Conservation (phyloP, 2,113 vertebrate genomes). For the Propithecus coquereli region DNA sequence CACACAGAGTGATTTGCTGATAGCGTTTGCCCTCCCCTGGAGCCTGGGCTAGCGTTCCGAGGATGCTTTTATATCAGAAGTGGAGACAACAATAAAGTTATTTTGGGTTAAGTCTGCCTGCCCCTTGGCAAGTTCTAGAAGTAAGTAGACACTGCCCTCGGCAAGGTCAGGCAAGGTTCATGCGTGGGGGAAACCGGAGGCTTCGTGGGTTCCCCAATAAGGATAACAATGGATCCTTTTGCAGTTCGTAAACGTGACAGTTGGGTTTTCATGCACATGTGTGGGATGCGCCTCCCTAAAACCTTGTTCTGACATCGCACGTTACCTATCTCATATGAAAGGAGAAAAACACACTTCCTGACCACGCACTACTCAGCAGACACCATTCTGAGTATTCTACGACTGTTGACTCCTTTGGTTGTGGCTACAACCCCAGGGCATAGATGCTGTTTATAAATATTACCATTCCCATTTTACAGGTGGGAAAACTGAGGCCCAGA, state of each 20-base stretch:
- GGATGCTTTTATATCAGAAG: slow-evolving; percentile 84
- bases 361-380: rapidly evolving
- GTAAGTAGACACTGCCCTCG: rapidly evolving
- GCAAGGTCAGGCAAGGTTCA: background rate
- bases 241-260: no score
- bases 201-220: background rate
- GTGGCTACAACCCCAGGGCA: background rate
- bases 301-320: no score
- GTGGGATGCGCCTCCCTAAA: no score
- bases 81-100: slow-evolving; percentile 92
- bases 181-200: background rate
- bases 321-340: no score
- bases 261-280: no score
- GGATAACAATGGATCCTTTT: background rate
- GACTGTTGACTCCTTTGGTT: rapidly evolving
- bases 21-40: background rate
- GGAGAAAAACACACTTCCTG: background rate
- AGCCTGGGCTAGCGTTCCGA: slow-evolving; percentile 52
- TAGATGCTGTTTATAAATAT: background rate
- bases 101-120: slow-evolving; percentile 88
- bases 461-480: background rate
- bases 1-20: background rate
- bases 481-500: background rate
- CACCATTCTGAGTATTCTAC: background rate
- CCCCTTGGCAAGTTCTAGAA: background rate